A percentile compares a stretch with the other conserved stretches of the same genome.
These are phyloP conservation scores for Clivina fossor DNA, from an alignment of 2,888 invertebrate genomes.

Conservation along the genomic window DNA sequence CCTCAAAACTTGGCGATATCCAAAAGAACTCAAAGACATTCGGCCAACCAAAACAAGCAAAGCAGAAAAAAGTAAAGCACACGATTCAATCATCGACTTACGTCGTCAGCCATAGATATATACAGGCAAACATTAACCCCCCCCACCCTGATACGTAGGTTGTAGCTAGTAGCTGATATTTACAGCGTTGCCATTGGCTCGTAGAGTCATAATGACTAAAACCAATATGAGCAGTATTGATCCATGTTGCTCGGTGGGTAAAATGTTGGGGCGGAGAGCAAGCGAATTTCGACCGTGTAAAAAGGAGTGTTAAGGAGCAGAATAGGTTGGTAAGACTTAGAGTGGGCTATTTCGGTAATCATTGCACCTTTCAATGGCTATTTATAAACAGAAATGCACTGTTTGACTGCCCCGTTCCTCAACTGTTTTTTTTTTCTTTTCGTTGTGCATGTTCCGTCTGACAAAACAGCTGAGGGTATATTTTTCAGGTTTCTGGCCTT, in stretches of 20 bases:
- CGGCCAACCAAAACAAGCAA: too few species aligned
- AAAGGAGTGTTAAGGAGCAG: slow-evolving; percentile 30
- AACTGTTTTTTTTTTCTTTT: too few species aligned
- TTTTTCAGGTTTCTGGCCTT: too few species aligned
- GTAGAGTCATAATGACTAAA: slow-evolving; percentile 42
- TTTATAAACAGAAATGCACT: slow-evolving; percentile 32
- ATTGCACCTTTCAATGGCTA: slow-evolving; percentile 28
- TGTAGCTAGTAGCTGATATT: slow-evolving; percentile 31
- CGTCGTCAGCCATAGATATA: too few species aligned
- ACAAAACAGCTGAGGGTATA: slow-evolving; percentile 23
- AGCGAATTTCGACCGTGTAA: neutral
- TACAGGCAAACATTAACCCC: too few species aligned
- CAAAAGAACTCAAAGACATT: too few species aligned
- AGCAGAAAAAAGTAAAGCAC: too few species aligned
- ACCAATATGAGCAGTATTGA: slow-evolving; percentile 44
- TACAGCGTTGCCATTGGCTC: slow-evolving; percentile 41
- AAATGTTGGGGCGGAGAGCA: neutral
- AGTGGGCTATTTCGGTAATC: slow-evolving; percentile 32
- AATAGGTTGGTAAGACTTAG: too few species aligned
- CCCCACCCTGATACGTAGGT: slow-evolving; percentile 34
- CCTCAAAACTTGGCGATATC: too few species aligned
- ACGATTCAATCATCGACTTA: too few species aligned
- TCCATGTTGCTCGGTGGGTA: slow-evolving; percentile 36
- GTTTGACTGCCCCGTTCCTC: neutral
- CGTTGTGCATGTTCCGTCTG: too few species aligned